phyloP scores from a whole-genome alignment of 1,140 invertebrate species.

The Holotrichia oblita region DNA sequence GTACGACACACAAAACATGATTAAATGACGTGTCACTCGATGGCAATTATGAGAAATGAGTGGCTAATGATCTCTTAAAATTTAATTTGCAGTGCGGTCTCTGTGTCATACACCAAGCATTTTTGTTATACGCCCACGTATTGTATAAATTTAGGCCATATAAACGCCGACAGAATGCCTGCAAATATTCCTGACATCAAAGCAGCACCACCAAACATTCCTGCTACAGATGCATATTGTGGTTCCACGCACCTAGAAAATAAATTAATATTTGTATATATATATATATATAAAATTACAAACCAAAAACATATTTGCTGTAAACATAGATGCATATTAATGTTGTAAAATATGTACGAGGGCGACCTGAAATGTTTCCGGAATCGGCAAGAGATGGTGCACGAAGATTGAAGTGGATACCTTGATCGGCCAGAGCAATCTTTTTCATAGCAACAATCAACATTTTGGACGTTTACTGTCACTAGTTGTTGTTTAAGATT shows the following conservation, averaged over 20 bases:
- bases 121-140: conserved; percentile 61
- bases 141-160: conserved; percentile 72
- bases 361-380: too few relatives aligned
- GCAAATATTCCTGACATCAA: conserved; percentile 89
- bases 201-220: conserved; percentile 94
- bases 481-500: too few relatives aligned
- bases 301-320: too few relatives aligned
- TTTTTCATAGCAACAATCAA: too few relatives aligned
- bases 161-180: conserved; percentile 81
- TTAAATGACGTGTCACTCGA: conserved; percentile 10
- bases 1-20: conserved; percentile 11
- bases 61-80: background rate
- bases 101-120: conserved; percentile 59
- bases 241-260: conserved; percentile 79
- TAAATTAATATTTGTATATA: background rate
- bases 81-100: conserved; percentile 45
- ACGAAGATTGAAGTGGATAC: too few relatives aligned
- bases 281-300: background rate
- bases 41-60: background rate
- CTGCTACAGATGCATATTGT: conserved; percentile 85
- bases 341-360: too few relatives aligned
- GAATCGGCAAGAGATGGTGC: too few relatives aligned
- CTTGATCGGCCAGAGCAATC: too few relatives aligned
- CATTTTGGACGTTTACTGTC: too few relatives aligned
- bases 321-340: too few relatives aligned